Conservation (phyloP, 2,113 vertebrate species). For the Lepidothrix coronata region DNA sequence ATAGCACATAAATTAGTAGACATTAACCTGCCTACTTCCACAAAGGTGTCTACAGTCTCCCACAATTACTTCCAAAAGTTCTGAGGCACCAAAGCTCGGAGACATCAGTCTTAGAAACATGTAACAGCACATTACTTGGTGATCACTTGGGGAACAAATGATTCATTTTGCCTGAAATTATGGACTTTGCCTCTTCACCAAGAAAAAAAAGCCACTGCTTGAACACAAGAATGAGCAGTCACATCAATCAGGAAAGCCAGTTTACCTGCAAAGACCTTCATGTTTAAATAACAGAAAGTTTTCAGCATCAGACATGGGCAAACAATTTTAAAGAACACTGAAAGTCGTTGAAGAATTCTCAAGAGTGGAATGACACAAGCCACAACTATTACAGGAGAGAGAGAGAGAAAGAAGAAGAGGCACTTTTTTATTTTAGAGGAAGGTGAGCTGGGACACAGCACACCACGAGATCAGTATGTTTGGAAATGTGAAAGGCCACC, state of each 20-base stretch:
- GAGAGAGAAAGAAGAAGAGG: background rate
- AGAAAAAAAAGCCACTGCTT: background rate
- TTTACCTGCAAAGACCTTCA: background rate
- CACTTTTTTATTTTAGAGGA: background rate
- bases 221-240: background rate
- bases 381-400: background rate
- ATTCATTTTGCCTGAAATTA: background rate
- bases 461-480: rapidly evolving
- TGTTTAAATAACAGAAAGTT: background rate
- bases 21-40: background rate
- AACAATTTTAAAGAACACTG: background rate
- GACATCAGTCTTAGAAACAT: background rate
- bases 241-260: background rate
- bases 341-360: background rate
- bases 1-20: rapidly evolving
- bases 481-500: background rate
- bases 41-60: background rate
- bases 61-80: background rate
- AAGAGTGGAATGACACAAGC: background rate
- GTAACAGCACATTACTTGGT: background rate
- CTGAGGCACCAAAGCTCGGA: background rate
- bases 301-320: background rate
- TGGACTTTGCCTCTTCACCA: background rate
- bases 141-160: background rate
- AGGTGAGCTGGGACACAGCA: background rate